Conservation (phyloP, 1,140 invertebrate species). For the Dendrolimus punctatus region DNA sequence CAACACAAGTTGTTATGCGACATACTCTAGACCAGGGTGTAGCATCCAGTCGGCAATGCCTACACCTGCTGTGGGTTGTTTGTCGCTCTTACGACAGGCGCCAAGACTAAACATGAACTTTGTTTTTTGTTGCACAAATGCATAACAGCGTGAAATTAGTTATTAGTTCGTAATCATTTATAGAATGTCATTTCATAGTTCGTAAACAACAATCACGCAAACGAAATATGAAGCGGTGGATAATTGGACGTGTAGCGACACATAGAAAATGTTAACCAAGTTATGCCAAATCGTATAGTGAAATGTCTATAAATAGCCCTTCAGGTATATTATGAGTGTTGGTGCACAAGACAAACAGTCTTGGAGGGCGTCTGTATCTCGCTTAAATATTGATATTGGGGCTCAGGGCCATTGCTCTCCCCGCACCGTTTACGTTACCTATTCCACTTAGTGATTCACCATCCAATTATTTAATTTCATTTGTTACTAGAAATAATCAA, state of each 20-base stretch:
- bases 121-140: too few species aligned
- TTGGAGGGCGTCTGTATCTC: slow-evolving; percentile 28
- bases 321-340: slow-evolving; percentile 42
- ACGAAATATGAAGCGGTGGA: not conserved
- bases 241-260: slow-evolving; percentile 6
- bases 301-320: slow-evolving; percentile 47
- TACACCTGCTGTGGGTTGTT: too few species aligned
- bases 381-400: slow-evolving; percentile 44
- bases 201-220: not conserved
- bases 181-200: too few species aligned
- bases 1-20: too few species aligned
- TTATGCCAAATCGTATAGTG: slow-evolving; percentile 40
- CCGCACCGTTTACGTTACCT: slow-evolving; percentile 13
- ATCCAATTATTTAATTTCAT: slow-evolving; percentile 33
- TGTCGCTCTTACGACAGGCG: too few species aligned
- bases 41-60: too few species aligned
- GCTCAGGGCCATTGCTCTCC: slow-evolving; percentile 7
- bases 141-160: too few species aligned
- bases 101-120: too few species aligned
- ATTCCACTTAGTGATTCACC: slow-evolving; percentile 12
- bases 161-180: too few species aligned
- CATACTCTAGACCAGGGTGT: too few species aligned
- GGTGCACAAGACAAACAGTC: slow-evolving; percentile 47
- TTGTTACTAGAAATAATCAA: too few species aligned
- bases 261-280: slow-evolving; percentile 36